Conservation (phyloP, 1,140 invertebrate genomes). For the Leptoteleia sp. region DNA sequence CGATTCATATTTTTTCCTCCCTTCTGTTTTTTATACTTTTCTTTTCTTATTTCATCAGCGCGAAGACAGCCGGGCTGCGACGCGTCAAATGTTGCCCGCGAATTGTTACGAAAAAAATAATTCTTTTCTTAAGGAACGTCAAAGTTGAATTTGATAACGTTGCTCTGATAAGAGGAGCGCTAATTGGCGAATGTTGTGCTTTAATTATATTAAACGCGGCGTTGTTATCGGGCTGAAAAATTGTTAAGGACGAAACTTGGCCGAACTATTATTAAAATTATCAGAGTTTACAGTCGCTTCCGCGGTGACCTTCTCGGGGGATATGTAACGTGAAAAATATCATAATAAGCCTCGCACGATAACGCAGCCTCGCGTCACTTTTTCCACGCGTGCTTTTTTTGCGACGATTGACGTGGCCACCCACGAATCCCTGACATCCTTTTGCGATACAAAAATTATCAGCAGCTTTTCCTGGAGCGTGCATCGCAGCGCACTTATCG, state of each 20-base stretch:
- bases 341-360: conserved; percentile 19
- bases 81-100: no score
- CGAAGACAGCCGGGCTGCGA: no score
- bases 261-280: conserved; percentile 27
- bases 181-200: no score
- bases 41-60: no score
- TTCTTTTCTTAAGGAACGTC: conserved; percentile 3
- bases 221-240: conserved; percentile 1
- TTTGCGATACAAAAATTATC: conserved; percentile 75
- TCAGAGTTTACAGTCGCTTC: conserved; percentile 32
- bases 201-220: no score
- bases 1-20: no score
- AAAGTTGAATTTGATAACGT: not conserved
- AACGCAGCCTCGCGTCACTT: conserved; percentile 27
- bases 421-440: conserved; percentile 74
- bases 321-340: conserved; percentile 26
- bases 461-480: conserved; percentile 73
- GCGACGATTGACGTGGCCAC: conserved; percentile 50
- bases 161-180: not conserved
- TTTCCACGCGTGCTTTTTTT: conserved; percentile 20
- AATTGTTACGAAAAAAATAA: not conserved
- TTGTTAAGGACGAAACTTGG: no score
- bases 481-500: conserved; percentile 55
- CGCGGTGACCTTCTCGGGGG: conserved; percentile 41
- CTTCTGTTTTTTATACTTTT: no score